Percentiles rank a stretch among this genome's conserved stretches.
phyloP scores from a whole-genome alignment of 2,113 vertebrate species.

The Silurus glanis region DNA sequence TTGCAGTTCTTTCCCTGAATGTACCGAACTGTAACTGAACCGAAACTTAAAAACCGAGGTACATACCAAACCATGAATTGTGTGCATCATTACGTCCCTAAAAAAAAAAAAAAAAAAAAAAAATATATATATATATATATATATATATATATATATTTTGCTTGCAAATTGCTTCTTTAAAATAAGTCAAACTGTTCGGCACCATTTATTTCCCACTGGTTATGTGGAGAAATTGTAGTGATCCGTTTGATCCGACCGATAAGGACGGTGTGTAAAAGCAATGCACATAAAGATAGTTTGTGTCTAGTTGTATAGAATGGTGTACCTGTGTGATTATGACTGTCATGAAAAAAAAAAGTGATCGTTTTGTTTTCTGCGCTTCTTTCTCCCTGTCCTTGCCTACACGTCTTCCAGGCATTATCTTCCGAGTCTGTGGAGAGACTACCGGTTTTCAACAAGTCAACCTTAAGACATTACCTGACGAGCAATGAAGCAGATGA shows the following conservation, averaged over 20 bases:
- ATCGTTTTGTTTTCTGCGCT: not conserved
- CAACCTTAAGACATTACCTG: constrained; percentile 90
- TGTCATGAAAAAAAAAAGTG: not conserved
- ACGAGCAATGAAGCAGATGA: constrained; percentile 84
- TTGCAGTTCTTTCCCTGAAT: too few relatives aligned
- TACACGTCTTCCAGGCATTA: constrained; percentile 76
- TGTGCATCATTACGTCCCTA: too few relatives aligned
- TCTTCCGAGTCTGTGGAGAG: constrained; percentile 94
- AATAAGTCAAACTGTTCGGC: not conserved
- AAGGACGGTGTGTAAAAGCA: not conserved
- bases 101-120: too few relatives aligned
- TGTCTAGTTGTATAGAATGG: not conserved
- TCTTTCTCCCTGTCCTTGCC: not conserved
- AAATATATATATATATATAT: too few relatives aligned
- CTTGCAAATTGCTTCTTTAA: not conserved
- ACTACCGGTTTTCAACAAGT: constrained; percentile 96
- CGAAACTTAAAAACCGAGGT: too few relatives aligned
- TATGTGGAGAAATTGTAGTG: not conserved
- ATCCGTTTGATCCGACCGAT: too few relatives aligned
- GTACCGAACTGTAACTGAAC: too few relatives aligned
- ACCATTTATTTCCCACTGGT: not conserved
- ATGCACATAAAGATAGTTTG: not conserved
- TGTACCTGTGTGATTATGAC: not conserved
- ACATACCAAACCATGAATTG: too few relatives aligned
- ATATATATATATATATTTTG: too few relatives aligned